phyloP scores from a whole-genome alignment of 1,140 invertebrate species.

The Diploscapter pachys region DNA sequence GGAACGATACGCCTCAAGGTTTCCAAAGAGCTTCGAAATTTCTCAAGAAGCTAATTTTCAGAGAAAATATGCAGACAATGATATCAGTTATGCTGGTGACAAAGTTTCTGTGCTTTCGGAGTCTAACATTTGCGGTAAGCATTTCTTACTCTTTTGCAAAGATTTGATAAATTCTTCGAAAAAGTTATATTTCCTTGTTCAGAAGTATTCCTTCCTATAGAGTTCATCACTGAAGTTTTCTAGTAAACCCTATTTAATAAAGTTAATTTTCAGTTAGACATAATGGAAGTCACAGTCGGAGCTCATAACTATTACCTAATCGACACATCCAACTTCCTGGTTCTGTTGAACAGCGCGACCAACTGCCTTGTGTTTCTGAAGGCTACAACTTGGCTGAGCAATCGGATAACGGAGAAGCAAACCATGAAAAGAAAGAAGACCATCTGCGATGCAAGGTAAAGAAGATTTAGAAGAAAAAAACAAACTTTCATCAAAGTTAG shows the following conservation, averaged over 20 bases:
- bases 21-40: background rate
- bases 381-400: slow-evolving; percentile 26
- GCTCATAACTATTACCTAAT: slow-evolving; percentile 39
- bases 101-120: slow-evolving; percentile 47
- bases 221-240: too few relatives aligned
- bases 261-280: slow-evolving; percentile 39
- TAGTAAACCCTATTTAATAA: background rate
- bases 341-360: slow-evolving; percentile 47
- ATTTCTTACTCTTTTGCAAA: too few relatives aligned
- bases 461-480: background rate
- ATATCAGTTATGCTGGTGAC: slow-evolving; percentile 48
- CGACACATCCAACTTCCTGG: slow-evolving; percentile 44
- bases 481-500: background rate
- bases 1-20: slow-evolving; percentile 48
- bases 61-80: slow-evolving; percentile 48
- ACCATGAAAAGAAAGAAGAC: slow-evolving; percentile 38
- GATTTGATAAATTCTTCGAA: too few relatives aligned
- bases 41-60: slow-evolving; percentile 7
- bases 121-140: slow-evolving; percentile 32
- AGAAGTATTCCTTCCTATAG: too few relatives aligned
- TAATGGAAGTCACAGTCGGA: slow-evolving; percentile 44
- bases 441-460: slow-evolving; percentile 31
- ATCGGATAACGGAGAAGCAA: slow-evolving; percentile 12
- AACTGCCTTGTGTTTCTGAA: slow-evolving; percentile 54
- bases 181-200: too few relatives aligned